Base-by-base conservation (phyloP, 1,140 invertebrate genomes). In the Drosophila virilis region DNA sequence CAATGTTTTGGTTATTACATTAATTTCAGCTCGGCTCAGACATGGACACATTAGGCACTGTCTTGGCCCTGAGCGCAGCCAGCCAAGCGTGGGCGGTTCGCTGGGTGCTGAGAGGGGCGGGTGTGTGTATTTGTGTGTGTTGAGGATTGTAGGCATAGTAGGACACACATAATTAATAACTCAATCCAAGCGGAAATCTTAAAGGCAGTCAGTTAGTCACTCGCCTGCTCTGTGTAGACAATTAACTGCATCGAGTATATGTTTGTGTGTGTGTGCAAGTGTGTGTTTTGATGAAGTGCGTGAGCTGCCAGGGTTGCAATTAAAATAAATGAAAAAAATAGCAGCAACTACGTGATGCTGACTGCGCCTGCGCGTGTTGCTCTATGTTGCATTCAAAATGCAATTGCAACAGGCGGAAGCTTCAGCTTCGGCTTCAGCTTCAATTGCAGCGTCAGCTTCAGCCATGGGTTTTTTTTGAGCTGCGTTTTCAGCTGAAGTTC, bases 161-260 rank as follows among this genome's bases (percentile, higher is more conserved):
- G 43, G 37, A 58, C 46, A 73, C 64, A 79, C 82, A 91, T 78
- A 89, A 91, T 91, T 91, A 91, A 91, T 91, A 91, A 85, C 89
- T 91, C 81, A 91, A 91, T 91, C 78, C 76, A 85, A 85, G 89
- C 81, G 84, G 69, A 91, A 91, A 91, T 88, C 67, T 75, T 67
- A 38, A 80, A 82, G 70, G 58, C 62, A 67, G 72, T 61, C 77
- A 33, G 67, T 40, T 42, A 61, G 74, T 76, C 52, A 57, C 48
- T 54, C 58, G 1, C 45, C 12, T 6, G 8, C 12, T 17, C n/a
- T 22, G 9, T n/a, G 10, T 54, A 51, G 64, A 52, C 65, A 59
- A 77, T 59, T 58, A 52, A 60, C 62, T 77, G 42, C 22, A 28
- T 28, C 10, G 51, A 35, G 54, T 68, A 60, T 51, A n/a, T 45